Evolutionary conservation across 1,140 invertebrate genomes (phyloP).

Genomic region (Holotrichia oblita): DNA sequence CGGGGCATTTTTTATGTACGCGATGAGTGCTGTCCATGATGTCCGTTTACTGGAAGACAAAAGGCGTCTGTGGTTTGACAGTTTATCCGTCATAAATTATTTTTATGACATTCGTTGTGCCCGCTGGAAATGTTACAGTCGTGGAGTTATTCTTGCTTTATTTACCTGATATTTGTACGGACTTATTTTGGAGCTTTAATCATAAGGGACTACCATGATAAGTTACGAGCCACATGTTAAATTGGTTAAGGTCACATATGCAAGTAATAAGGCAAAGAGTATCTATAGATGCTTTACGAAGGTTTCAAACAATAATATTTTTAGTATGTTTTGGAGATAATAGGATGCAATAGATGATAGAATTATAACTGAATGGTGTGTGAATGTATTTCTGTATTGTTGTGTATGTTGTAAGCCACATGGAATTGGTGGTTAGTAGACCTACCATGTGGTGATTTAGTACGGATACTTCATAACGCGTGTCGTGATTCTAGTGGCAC

Average conservation of each 20-base stretch:
- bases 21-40: not conserved
- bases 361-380: not conserved
- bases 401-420: conserved; percentile 2
- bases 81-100: not conserved
- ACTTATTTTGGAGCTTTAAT: not conserved
- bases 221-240: not conserved
- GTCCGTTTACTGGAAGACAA: not conserved
- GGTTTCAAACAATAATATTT: conserved; percentile 3
- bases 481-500: conserved; percentile 43
- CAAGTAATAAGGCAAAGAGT: conserved; percentile 21
- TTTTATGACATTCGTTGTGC: conserved; percentile 17
- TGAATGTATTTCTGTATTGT: conserved; percentile 10
- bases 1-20: not conserved
- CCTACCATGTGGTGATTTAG: conserved; percentile 1
- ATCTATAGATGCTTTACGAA: conserved; percentile 11
- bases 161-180: conserved; percentile 9
- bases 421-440: not conserved
- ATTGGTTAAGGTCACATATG: conserved; percentile 6
- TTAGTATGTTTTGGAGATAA: not conserved
- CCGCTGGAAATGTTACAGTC: not conserved
- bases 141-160: conserved; percentile 6
- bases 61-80: not conserved
- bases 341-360: not conserved
- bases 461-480: conserved; percentile 36
- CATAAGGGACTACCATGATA: not conserved